Evolutionary conservation across 1,140 invertebrate genomes (phyloP), one percentile per base, ranked within the genome.

Genomic region (Bemisia tabaci): DNA sequence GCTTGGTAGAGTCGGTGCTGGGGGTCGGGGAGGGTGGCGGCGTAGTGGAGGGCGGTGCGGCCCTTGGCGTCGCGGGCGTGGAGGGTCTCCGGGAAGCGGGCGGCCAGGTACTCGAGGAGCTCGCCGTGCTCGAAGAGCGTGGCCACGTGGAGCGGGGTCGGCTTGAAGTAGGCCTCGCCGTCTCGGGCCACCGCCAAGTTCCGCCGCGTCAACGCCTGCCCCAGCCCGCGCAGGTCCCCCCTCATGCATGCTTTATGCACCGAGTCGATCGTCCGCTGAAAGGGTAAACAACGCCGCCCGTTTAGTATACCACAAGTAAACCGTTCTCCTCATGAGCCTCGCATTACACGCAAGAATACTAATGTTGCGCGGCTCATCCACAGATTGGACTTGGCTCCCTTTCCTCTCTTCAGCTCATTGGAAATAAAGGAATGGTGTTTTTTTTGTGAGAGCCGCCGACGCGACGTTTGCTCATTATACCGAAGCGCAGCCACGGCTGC

Each of bases 111-210:
- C 23, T 75, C 75, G 58, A 66, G 65, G 23, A 72, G 33, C 26
- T 63, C 26, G 26, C 59, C 58, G 73, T 88, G 84, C 26, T 87
- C 87, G 76, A 88, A 90, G 66, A 95, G 82, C 0, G 90, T 88
- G 11, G 94, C 93, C 63, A 95, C 94, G 77, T 98, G 95, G 58
- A 98, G 79, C 1, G 95, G 90, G 0, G 93, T 94, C 25, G 93
- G 87, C n/a, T 93, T 91, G 72, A 90, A 87, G 39, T 90, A 83
- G 60, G 87, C 89, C 68, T 85, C 82, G 64, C 82, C 81, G 77
- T 95, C 90, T 71, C 89, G 84, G 9, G 92, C 90, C 59, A 92
- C 83, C 11, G 92, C 92, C 74, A 96, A 91, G 82, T 95, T 93
- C 74, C 92, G 89, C 65, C 93, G 79, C 79, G 96, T 93, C 70